Base-by-base conservation (phyloP, 1,140 invertebrate genomes). In the Vanessa tameamea region DNA sequence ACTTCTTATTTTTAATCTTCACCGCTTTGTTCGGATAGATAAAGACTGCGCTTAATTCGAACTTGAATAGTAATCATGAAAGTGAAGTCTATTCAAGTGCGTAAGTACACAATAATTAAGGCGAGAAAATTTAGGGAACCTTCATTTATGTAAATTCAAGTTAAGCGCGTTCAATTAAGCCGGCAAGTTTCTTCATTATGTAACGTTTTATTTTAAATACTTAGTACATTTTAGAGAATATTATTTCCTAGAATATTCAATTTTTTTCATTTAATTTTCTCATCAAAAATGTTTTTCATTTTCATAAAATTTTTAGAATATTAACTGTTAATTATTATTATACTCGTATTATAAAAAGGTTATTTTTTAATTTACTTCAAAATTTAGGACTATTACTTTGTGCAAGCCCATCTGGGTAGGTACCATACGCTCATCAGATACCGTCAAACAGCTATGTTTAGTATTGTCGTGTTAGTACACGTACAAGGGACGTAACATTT, bases 121-220 rank as follows among this genome's bases (percentile, higher is more conserved):
- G 63, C 47, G 53, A 61, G 47, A 64, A 64, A 73, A 57, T 73
- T 57, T 66, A 66, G 64, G 16, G 57, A 9, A 48, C 20, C 16
- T 64, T 64, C 59, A 50, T 71, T 71, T 51, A 71, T 64, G 69
- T 43, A 71, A 71, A 71, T 71, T 63, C 43, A 16, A 51, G 9
- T 47, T 64, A 71, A 64, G 48, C 51, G 31, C 59, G 59, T 64
- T 26, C 64, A 69, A 69, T 69, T 69, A 43, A 43, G 16, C 37
- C 51, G 20, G 66, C 53, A 53, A 69, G 37, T 59, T 53, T 59
- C 15, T 57, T 69, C 66, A 69, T 69, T 69, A 43, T 43, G 37
- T 43, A 69, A 47, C 66, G 55, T 69, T 69, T 69, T 69, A 69
- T 57, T 69, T 69, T 7, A 31, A 61, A 55, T 55, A 16, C 16